Base-by-base conservation (phyloP, 2,888 invertebrate species). In the Ormyrus rosae region DNA sequence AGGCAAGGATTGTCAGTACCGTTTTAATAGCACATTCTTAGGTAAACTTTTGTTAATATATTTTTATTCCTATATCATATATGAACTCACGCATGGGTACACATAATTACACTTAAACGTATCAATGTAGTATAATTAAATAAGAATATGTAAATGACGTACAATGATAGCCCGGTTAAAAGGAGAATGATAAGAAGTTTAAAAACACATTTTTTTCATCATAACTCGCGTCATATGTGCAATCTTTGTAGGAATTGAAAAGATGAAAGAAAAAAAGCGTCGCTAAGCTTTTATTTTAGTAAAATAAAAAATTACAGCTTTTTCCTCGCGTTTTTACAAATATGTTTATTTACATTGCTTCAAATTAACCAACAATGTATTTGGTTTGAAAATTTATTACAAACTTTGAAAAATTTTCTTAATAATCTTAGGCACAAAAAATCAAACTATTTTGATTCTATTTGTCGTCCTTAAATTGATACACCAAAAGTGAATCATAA, bases 51-150 rank as follows among this genome's bases (percentile, higher is more conserved):
- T 79, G 68, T 73, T 72, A 13, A 63, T 63, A 68, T 64, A 79
- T 55, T 19, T 56, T 11, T 58, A 56, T 65, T 65, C 50, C 34
- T 67, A 73, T 68, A 55, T 68, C 58, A 78, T 55, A 63, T 34
- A 45, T 53, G 8, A 58, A 65, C 19, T 34, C 34, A 58, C n/a
- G 9, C 45, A 60, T 53, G 70, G 11, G 78, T 68, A 64, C 69
- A 68, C 56, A 58, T 65, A 71, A 53, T 13, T 53, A 69, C 69
- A 53, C 48, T 10, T 6, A 69, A 13, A 63, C 9, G 53, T 9
- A 72, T 19, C 34, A 73, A 56, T 81, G 68, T 78, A 81, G 81
- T 63, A 71, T 70, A 81, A 82, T 83, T 83, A 80, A 75, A 77
- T 78, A 34, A 34, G 34, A 81, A 67, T 68, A 81, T 76, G 76